Evolutionary conservation across 2,797 vertebrate genomes (phyloP).

Genomic region (Aerospiza tachiro): DNA sequence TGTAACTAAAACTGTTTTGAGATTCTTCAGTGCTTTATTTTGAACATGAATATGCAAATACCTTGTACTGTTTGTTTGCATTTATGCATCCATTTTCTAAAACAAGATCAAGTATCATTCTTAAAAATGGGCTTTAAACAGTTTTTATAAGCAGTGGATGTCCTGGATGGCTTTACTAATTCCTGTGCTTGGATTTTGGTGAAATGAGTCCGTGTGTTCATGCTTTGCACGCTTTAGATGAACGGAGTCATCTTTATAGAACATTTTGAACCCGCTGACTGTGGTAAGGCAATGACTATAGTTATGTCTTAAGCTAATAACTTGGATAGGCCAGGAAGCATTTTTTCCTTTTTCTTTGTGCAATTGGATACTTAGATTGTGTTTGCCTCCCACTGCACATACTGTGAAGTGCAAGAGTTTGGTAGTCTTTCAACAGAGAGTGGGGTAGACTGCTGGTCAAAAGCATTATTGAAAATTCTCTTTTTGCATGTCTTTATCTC

Average conservation of each 20-base stretch:
- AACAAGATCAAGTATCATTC: background rate
- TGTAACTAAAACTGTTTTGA: background rate
- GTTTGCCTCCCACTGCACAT: background rate
- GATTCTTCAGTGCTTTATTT: background rate
- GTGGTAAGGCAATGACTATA: background rate
- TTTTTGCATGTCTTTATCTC: background rate
- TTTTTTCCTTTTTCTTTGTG: background rate
- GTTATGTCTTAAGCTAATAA: background rate
- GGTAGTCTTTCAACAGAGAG: background rate
- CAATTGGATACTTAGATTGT: background rate
- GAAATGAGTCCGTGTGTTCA: background rate
- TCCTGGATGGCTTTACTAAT: background rate
- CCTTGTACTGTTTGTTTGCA: background rate
- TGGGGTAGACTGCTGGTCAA: background rate
- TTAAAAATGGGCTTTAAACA: background rate
- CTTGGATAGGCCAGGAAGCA: background rate
- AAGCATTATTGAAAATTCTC: background rate
- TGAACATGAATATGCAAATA: background rate
- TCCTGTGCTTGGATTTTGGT: background rate
- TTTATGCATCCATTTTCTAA: background rate
- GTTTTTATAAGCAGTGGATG: background rate
- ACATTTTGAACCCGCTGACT: background rate
- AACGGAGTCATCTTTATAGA: background rate
- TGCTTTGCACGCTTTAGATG: background rate
- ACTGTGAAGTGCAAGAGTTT: background rate